Evolutionary conservation across 2,797 vertebrate species (phyloP).

Genomic region (Myotis pilosus): DNA sequence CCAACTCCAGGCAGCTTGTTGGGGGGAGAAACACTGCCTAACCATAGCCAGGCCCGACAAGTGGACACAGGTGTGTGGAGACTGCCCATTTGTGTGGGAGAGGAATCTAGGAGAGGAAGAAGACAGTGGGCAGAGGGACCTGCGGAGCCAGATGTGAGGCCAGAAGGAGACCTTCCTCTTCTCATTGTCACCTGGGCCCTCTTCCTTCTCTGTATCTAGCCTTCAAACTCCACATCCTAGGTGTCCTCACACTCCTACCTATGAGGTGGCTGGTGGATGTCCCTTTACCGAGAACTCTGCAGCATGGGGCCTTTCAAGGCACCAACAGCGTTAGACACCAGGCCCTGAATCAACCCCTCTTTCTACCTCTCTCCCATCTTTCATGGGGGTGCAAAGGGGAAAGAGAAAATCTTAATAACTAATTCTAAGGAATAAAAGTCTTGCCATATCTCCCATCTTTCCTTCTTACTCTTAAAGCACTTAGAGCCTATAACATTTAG

Average conservation of each 20-base stretch:
- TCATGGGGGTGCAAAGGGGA: not conserved
- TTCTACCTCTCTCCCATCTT: not conserved
- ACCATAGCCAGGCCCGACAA: not conserved
- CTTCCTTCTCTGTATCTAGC: not conserved
- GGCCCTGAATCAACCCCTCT: not conserved
- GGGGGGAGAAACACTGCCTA: not conserved
- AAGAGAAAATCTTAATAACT: not conserved
- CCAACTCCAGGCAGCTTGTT: not conserved
- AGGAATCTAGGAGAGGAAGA: slow-evolving; percentile 60
- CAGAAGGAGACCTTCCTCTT: slow-evolving; percentile 60
- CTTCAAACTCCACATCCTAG: no score
- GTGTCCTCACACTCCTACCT: not conserved
- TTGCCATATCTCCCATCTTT: not conserved
- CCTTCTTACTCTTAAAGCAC: not conserved
- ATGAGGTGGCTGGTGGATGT: not conserved
- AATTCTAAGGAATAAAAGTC: not conserved
- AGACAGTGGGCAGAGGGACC: not conserved
- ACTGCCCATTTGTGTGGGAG: slow-evolving; percentile 23
- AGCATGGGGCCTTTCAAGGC: not conserved
- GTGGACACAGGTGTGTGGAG: slow-evolving; percentile 54
- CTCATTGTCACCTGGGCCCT: not conserved
- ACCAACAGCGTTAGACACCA: not conserved
- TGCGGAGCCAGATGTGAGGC: not conserved
- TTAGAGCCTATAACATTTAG: not conserved
- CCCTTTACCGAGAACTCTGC: not conserved